Base-by-base conservation (phyloP, 2,888 invertebrate genomes). In the Drosophila neotestacea region DNA sequence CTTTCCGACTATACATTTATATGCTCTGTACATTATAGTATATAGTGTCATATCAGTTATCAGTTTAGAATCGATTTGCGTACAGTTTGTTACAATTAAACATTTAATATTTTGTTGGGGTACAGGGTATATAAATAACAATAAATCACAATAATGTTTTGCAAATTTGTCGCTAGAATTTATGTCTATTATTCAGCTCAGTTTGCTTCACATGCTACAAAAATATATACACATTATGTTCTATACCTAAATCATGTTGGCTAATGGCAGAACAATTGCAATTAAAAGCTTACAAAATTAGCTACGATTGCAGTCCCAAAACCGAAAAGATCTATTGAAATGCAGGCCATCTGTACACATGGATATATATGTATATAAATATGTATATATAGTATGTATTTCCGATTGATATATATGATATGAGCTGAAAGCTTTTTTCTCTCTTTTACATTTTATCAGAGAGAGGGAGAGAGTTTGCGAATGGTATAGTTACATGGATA, bases 131-230 rank as follows among this genome's bases (percentile, higher is more conserved):
- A 79, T 60, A 81, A 85, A 84, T 83, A 85, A 85, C 77, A 74
- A 85, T 84, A 84, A 85, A 84, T 83, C 83, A 83, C 83, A 83
- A 84, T 88, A 77, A 83, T 65, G 67, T 80, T 81, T 74, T 74
- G 77, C 85, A 88, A 83, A 88, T 77, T 88, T 80, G 30, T 74
- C 50, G 77, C 83, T 88, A 84, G 70, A 82, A 73, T 81, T 83
- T 69, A 73, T 74, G 69, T 63, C 86, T 88, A 83, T 73, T 56
- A 59, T 73, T 78, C 73, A 69, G 86, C 80, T 67, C 48, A 51
- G 28, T 62, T 65, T 74, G 67, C 67, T 64, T 72, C 60, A 66
- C 39, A 59, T 70, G 77, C 86, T 88, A 85, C 59, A 84, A 83
- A 83, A 85, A 88, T 82, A 82, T 78, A 82, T 72, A 81, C 70